Percentiles rank a stretch among this genome's conserved stretches.
phyloP scores from a whole-genome alignment of 2,797 vertebrate species.

The Coracias cyanogaster region DNA sequence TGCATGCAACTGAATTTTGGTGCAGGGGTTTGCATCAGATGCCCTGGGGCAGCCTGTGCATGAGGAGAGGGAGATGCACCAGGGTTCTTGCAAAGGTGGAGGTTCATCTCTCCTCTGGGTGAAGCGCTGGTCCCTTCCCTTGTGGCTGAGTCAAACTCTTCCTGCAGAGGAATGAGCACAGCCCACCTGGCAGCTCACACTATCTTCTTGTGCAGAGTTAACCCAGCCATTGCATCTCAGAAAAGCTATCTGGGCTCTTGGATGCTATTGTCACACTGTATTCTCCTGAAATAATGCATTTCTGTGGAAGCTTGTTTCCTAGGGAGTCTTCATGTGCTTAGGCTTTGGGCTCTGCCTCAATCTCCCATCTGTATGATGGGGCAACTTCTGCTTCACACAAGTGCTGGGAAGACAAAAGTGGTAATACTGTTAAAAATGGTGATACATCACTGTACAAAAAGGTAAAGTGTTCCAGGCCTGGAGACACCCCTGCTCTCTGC shows the following conservation, averaged over 20 bases:
- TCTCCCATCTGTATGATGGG: neutral
- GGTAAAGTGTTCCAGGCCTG: neutral
- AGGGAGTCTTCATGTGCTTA: accelerated
- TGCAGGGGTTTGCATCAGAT: neutral
- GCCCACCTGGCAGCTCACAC: neutral
- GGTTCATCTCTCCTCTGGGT: neutral
- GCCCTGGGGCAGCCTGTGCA: neutral
- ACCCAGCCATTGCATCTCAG: neutral
- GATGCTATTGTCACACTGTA: accelerated
- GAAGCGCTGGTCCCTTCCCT: neutral
- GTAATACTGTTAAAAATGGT: neutral
- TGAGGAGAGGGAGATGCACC: accelerated
- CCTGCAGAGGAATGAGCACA: neutral
- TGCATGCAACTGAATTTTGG: accelerated
- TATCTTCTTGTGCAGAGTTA: accelerated
- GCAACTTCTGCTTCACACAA: neutral
- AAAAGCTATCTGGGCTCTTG: neutral
- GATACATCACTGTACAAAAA: neutral
- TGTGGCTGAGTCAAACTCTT: neutral
- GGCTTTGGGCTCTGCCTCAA: neutral
- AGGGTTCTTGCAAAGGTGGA: neutral
- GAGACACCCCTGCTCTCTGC: neutral
- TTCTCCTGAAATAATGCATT: neutral
- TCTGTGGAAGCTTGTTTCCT: neutral
- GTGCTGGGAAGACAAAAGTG: neutral